These are phyloP conservation scores for Vidua chalybeata DNA, from an alignment of 2,113 vertebrate genomes.

Conservation along the genomic window DNA sequence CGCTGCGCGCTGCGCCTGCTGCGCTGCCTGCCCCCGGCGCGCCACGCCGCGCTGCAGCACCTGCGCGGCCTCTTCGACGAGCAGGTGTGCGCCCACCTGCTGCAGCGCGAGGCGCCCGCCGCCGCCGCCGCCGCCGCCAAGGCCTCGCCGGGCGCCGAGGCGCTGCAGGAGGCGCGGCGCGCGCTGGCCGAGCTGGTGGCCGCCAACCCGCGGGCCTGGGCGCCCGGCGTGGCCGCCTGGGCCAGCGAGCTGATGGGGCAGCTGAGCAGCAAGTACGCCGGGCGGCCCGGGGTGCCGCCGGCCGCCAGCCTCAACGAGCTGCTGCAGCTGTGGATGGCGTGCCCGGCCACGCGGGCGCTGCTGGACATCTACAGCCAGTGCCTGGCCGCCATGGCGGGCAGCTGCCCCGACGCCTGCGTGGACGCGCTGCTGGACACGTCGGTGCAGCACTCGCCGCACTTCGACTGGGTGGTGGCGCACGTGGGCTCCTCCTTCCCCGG, in stretches of 20 bases:
- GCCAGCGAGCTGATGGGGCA: constrained; percentile 94
- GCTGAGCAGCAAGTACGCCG: constrained; percentile 90
- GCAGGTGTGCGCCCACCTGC: constrained; percentile 83
- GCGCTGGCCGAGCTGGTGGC: constrained; percentile 85
- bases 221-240: constrained; percentile 88
- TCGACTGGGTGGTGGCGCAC: constrained; percentile 97
- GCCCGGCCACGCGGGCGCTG: constrained; percentile 85
- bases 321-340: constrained; percentile 94
- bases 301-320: constrained; percentile 89
- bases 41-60: constrained; percentile 89
- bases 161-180: constrained; percentile 84
- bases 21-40: constrained; percentile 86
- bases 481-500: constrained; percentile 93
- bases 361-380: constrained; percentile 96
- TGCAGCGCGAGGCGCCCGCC: neutral
- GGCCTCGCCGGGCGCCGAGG: neutral
- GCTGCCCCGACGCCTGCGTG: constrained; percentile 92
- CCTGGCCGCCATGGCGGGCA: constrained; percentile 87
- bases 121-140: neutral
- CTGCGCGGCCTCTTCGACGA: constrained; percentile 89
- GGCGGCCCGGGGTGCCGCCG: constrained; percentile 83
- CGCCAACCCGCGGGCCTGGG: constrained; percentile 89
- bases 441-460: constrained; percentile 93
- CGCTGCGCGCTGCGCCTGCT: constrained; percentile 88
- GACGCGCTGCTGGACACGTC: constrained; percentile 92